These are phyloP conservation scores for Crossaster papposus DNA, from an alignment of 53 echinoderm and acorn worm genomes.

Conservation along the genomic window DNA sequence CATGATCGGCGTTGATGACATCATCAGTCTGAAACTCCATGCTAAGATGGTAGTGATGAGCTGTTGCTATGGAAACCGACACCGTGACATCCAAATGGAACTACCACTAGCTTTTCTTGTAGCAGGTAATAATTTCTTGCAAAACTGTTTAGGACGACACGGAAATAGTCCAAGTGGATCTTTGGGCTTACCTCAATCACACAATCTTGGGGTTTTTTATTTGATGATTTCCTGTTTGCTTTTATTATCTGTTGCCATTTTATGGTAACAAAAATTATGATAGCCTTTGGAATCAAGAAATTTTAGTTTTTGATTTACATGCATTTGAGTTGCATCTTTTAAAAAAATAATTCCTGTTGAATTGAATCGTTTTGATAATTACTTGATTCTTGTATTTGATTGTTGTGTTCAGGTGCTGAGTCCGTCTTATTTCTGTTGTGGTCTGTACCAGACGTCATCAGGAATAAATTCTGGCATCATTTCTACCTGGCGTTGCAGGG, in stretches of 20 bases:
- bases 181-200: too few relatives aligned
- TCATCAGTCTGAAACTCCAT: conserved; percentile 73
- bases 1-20: conserved; percentile 77
- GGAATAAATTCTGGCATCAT: conserved; percentile 88
- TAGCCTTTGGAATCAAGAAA: too few relatives aligned
- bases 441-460: conserved; percentile 78
- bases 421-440: conserved; percentile 79
- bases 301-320: too few relatives aligned
- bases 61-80: conserved; percentile 89
- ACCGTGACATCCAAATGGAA: conserved; percentile 65
- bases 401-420: conserved; percentile 69
- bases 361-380: neutral
- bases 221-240: too few relatives aligned
- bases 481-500: conserved; percentile 76
- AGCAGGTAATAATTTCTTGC: conserved; percentile 75
- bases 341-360: neutral
- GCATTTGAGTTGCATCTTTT: too few relatives aligned
- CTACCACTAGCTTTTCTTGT: conserved; percentile 85
- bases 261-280: too few relatives aligned
- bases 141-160: neutral
- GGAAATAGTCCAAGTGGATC: neutral
- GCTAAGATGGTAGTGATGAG: conserved; percentile 83
- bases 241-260: too few relatives aligned
- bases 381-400: neutral
- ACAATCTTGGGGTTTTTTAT: too few relatives aligned